These are phyloP conservation scores for Diploscapter pachys DNA, from an alignment of 1,140 invertebrate species.

Conservation along the genomic window DNA sequence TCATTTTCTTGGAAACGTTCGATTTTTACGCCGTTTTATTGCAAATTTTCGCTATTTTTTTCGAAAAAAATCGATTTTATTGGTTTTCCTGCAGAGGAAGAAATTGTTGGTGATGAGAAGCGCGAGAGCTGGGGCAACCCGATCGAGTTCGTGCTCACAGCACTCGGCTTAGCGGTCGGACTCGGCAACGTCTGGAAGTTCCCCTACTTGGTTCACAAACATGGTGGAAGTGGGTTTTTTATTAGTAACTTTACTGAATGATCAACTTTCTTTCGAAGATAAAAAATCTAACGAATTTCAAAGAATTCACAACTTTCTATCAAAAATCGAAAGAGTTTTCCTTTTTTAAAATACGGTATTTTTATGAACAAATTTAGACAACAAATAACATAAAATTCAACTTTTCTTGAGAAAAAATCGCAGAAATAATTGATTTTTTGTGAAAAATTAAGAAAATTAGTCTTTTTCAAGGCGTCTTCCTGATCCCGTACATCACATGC, in stretches of 20 bases:
- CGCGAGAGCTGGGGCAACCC: constrained; percentile 72
- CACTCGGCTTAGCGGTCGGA: constrained; percentile 83
- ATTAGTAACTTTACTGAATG: too few relatives aligned
- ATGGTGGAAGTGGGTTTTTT: constrained; percentile 75
- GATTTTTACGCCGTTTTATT: too few relatives aligned
- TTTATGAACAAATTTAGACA: constrained; percentile 8
- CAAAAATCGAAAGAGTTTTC: not conserved
- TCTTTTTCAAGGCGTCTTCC: constrained; percentile 6
- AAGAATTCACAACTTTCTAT: not conserved
- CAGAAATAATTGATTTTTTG: not conserved
- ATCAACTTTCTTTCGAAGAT: too few relatives aligned
- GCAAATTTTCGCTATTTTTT: not conserved
- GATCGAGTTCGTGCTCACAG: constrained; percentile 83
- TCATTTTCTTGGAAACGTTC: too few relatives aligned
- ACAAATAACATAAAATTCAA: too few relatives aligned
- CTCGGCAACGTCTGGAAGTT: constrained; percentile 88
- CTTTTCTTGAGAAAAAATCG: too few relatives aligned
- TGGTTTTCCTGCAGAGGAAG: constrained; percentile 1
- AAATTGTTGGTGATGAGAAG: not conserved
- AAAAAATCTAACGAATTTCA: too few relatives aligned
- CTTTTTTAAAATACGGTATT: not conserved
- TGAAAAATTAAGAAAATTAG: not conserved
- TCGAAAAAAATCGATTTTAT: not conserved
- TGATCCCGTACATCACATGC: constrained; percentile 23
- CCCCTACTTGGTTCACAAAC: constrained; percentile 87